Conservation (phyloP, 2,797 vertebrate genomes). For the Artibeus jamaicensis region DNA sequence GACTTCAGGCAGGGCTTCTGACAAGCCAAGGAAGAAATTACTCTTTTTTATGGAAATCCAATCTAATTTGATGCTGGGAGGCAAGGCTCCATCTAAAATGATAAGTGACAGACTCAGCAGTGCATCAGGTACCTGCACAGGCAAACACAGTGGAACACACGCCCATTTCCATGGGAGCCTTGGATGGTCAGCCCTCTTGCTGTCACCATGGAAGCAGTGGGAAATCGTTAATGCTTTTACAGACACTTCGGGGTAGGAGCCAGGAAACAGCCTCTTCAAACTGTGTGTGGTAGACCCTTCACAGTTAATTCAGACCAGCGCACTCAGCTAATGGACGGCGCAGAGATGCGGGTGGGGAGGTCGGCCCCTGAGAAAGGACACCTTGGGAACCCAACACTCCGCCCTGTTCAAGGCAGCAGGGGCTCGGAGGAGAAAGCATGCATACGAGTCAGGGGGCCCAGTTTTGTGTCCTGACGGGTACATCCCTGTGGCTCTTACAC, state of each 20-base stretch:
- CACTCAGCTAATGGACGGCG: not conserved
- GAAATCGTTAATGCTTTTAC: not conserved
- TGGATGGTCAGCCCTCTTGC: not conserved
- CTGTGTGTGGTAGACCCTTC: not conserved
- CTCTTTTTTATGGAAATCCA: conserved; percentile 61
- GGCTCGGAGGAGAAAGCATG: not conserved
- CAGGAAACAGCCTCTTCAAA: conserved; percentile 19
- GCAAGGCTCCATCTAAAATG: conserved; percentile 22
- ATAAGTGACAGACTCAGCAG: conserved; percentile 56
- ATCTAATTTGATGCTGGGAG: conserved; percentile 24
- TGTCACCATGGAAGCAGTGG: conserved; percentile 51
- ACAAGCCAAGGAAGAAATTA: not conserved
- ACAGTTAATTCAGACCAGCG: not conserved
- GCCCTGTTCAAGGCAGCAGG: not conserved
- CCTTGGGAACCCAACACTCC: not conserved
- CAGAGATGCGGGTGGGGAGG: not conserved
- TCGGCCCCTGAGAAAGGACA: no score
- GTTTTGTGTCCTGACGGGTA: not conserved
- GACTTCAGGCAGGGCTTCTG: conserved; percentile 40
- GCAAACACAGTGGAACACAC: not conserved
- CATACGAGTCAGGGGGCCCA: not conserved
- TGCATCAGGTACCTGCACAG: not conserved
- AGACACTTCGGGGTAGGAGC: conserved; percentile 6
- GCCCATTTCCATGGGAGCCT: not conserved
- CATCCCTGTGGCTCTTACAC: not conserved